These are phyloP conservation scores for Psilopsiagon aymara DNA, from an alignment of 2,113 vertebrate genomes.

Conservation along the genomic window DNA sequence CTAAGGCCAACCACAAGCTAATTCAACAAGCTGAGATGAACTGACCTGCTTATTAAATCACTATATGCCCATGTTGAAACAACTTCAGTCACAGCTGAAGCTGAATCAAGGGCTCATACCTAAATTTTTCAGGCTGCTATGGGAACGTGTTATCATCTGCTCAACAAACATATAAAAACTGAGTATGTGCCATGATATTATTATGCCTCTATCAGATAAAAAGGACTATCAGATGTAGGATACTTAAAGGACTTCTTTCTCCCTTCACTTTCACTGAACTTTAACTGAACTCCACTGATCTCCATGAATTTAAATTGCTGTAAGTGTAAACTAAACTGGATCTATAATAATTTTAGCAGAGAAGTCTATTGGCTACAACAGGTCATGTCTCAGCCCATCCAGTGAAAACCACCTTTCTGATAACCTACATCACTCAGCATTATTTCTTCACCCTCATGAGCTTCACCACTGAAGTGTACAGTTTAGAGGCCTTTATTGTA, in stretches of 20 bases:
- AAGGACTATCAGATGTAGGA: background rate
- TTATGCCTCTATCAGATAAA: background rate
- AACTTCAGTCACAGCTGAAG: background rate
- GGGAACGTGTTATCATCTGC: background rate
- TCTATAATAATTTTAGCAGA: background rate
- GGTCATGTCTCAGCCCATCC: background rate
- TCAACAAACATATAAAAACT: background rate
- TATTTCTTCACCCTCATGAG: background rate
- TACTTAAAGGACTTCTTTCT: background rate
- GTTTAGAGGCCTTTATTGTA: background rate
- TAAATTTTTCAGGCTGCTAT: constrained; percentile 36
- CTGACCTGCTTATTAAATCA: background rate
- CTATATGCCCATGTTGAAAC: background rate
- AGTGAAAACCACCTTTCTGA: background rate
- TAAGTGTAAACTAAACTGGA: background rate
- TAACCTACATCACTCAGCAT: background rate
- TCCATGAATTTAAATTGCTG: background rate
- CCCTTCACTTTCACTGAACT: background rate
- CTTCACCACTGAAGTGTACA: background rate
- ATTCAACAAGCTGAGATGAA: background rate
- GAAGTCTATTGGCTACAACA: background rate
- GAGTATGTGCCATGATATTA: background rate
- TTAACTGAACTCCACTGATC: background rate
- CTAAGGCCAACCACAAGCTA: background rate
- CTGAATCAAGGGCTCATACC: background rate